Conservation (phyloP, 2,113 vertebrate genomes). For the Sinocyclocheilus anophthalmus region DNA sequence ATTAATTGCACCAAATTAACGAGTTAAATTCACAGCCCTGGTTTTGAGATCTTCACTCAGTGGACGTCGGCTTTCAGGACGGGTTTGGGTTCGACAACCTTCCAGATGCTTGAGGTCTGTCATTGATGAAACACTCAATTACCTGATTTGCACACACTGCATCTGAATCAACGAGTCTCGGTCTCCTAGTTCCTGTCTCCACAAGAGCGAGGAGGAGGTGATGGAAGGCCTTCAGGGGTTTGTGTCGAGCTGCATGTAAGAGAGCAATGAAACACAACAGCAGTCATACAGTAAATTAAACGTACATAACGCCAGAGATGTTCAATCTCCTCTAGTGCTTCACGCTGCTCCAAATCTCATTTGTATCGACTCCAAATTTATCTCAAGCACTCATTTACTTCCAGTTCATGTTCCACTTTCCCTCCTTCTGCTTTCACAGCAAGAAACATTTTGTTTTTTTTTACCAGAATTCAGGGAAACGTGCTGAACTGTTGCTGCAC, state of each 20-base stretch:
- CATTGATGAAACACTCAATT: neutral
- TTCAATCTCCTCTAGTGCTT: constrained; percentile 21
- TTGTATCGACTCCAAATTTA: constrained; percentile 20
- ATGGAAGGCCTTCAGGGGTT: neutral
- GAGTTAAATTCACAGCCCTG: no score
- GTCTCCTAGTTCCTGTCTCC: neutral
- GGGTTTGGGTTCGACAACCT: neutral
- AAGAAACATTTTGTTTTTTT: neutral
- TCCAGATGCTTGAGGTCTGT: neutral
- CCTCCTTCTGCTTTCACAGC: constrained; percentile 1
- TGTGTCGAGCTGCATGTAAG: neutral
- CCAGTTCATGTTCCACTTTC: constrained; percentile 21
- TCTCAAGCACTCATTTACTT: constrained; percentile 12
- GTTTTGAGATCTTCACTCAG: no score
- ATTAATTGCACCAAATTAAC: no score
- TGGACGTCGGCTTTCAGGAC: no score
- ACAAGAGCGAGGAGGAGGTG: neutral
- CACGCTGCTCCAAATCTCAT: constrained; percentile 18
- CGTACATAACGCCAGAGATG: neutral
- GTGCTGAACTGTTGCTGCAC: neutral
- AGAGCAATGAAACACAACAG: neutral
- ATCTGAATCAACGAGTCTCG: neutral
- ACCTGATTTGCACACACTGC: neutral
- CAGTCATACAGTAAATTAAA: neutral
- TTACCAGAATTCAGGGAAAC: neutral